Evolutionary conservation across 2,888 invertebrate genomes (phyloP), one percentile per base, ranked within the genome.

Genomic region (Hypena proboscidalis): DNA sequence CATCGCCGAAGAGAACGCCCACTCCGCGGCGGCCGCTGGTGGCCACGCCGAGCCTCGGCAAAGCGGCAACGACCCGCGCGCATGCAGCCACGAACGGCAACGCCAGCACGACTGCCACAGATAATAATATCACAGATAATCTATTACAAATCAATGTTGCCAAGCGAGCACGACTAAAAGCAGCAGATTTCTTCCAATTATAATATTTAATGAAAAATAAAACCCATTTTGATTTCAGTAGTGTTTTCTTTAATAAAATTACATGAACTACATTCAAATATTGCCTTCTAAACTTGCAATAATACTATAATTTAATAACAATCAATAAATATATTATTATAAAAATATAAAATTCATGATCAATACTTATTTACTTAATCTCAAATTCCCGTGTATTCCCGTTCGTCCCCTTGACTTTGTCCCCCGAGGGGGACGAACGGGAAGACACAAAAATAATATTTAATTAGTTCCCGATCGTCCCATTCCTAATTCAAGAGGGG

Each of bases 101-200:
- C 8, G 56, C 42, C 2, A 54, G 37, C 19, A 51, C 60, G 42
- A 64, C 26, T 29, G 72, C 42, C 67, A 64, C 48, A 42, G 85
- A 91, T 47, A 83, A 91, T 39, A 89, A 92, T 47, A 86, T 96
- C 6, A 98, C 98, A 0, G 98, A 98, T 78, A 96, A 98, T 86
- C 90, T 98, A 47, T 87, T 98, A 35, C 95, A 97, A 68, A 94
- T 98, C 52, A 93, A 93, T 65, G 90, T 95, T 5, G 94, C 95
- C 2, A 94, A 94, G 67, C 91, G 97, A 57, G 93, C 94, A 51
- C 89, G 96, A 58, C 93, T 95, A 62, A 94, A 93, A 78, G 97
- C 97, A 0, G 85, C 96, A 1, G 97, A 98, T 81, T 98, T 97
- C 95, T 98, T 90, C 29, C 65, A 76, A 44, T 72, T 69, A 57